These are phyloP conservation scores for Okamejei kenojei DNA, from an alignment of 2,797 vertebrate genomes.

Conservation along the genomic window DNA sequence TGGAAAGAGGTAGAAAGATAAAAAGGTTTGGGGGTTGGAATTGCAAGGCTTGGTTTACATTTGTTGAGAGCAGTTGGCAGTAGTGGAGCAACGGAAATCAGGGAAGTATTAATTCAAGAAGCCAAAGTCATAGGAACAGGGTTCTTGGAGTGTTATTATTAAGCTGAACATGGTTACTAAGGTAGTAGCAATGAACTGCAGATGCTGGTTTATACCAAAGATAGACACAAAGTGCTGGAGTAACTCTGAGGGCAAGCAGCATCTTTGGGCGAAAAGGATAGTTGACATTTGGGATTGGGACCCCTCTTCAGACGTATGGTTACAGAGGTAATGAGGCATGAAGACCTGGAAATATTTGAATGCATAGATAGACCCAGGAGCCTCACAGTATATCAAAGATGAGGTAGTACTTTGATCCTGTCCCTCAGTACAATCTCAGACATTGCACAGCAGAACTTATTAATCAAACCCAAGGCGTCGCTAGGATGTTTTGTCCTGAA, in stretches of 20 bases:
- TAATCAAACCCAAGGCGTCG: background rate
- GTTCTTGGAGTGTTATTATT: background rate
- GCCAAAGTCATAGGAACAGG: too few relatives aligned
- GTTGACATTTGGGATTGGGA: too few relatives aligned
- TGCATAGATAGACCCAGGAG: background rate
- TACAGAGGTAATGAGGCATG: background rate
- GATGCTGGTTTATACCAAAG: too few relatives aligned
- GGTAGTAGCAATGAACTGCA: too few relatives aligned
- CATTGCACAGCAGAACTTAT: too few relatives aligned
- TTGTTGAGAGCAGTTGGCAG: background rate
- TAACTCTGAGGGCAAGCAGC: too few relatives aligned
- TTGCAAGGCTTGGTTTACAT: background rate
- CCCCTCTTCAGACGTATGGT: background rate
- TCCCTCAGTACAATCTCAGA: background rate
- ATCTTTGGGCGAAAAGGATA: too few relatives aligned
- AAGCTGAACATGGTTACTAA: background rate
- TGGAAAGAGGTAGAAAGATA: background rate
- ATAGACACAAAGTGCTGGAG: too few relatives aligned
- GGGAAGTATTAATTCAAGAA: too few relatives aligned
- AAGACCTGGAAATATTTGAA: background rate
- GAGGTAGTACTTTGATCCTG: background rate
- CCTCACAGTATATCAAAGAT: too few relatives aligned
- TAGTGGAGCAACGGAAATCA: background rate
- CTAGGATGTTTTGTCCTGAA: background rate
- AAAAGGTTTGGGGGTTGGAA: background rate